Percentiles rank a stretch among this genome's conserved stretches.
phyloP scores from a whole-genome alignment of 2,113 vertebrate species.

The Oncorhynchus kisutch region DNA sequence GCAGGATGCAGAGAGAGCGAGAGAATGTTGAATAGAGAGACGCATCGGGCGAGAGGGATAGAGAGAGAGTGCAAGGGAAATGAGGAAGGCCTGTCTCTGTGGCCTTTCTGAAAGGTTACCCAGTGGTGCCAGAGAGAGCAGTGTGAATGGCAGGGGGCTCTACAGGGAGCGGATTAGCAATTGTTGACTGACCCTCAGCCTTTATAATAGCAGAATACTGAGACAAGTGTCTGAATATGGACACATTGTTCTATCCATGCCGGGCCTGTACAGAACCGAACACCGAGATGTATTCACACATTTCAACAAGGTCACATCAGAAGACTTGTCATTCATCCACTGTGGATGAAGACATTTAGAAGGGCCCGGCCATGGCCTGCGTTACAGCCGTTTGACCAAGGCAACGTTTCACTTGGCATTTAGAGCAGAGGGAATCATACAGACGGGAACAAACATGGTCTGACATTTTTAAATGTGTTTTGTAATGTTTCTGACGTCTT shows the following conservation, averaged over 20 bases:
- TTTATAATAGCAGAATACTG: neutral
- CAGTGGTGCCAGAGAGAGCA: conserved; percentile 25
- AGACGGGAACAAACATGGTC: conserved; percentile 37
- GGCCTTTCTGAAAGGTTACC: conserved; percentile 57
- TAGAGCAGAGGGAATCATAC: conserved; percentile 14
- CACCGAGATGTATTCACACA: neutral
- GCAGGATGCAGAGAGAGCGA: neutral
- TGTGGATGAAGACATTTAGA: neutral
- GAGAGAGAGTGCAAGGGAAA: neutral
- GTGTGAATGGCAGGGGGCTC: conserved; percentile 38
- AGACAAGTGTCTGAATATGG: neutral
- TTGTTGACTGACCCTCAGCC: conserved; percentile 10
- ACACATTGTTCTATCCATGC: conserved; percentile 18
- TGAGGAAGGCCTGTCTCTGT: conserved; percentile 3
- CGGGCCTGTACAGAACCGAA: conserved; percentile 6
- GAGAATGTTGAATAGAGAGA: neutral
- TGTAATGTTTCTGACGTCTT: neutral
- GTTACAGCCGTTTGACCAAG: neutral
- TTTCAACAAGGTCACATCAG: neutral
- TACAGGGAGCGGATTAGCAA: conserved; percentile 32
- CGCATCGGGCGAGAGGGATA: neutral
- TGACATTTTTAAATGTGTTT: conserved; percentile 43
- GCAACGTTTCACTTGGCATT: conserved; percentile 35
- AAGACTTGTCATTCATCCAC: neutral
- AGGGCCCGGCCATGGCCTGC: neutral